Evolutionary conservation across 2,888 invertebrate genomes (phyloP).

Genomic region (Nemurella pictetii): DNA sequence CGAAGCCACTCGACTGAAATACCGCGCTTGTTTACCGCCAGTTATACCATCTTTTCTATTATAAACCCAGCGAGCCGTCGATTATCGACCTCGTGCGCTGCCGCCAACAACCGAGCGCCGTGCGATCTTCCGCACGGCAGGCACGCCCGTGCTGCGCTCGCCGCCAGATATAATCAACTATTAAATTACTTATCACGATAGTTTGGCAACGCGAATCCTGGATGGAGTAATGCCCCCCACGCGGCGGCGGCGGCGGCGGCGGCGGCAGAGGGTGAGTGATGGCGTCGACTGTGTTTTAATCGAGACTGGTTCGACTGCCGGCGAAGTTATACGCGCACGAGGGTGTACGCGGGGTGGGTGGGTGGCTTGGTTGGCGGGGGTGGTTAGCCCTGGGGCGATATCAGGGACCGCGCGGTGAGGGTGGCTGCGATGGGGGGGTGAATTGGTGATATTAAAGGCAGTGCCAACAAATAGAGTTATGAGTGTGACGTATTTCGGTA

Average conservation of each 20-base stretch:
- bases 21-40: background rate
- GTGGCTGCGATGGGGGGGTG: background rate
- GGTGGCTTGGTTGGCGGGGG: too few species aligned
- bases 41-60: background rate
- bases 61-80: background rate
- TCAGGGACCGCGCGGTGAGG: background rate
- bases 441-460: conserved; percentile 25
- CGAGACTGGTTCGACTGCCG: background rate
- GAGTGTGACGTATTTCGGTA: conserved; percentile 12
- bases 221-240: background rate
- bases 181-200: background rate
- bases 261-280: background rate
- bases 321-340: background rate
- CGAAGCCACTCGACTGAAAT: background rate
- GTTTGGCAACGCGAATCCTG: background rate
- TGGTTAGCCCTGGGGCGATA: background rate
- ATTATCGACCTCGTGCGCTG: background rate
- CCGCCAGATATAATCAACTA: background rate
- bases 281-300: conserved; percentile 5
- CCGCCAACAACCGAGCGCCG: too few species aligned
- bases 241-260: background rate
- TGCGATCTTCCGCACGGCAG: background rate
- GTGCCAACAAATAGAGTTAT: conserved; percentile 31
- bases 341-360: background rate
- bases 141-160: background rate